Base-by-base conservation (phyloP, 2,888 invertebrate genomes). In the Eupithecia insigniata region DNA sequence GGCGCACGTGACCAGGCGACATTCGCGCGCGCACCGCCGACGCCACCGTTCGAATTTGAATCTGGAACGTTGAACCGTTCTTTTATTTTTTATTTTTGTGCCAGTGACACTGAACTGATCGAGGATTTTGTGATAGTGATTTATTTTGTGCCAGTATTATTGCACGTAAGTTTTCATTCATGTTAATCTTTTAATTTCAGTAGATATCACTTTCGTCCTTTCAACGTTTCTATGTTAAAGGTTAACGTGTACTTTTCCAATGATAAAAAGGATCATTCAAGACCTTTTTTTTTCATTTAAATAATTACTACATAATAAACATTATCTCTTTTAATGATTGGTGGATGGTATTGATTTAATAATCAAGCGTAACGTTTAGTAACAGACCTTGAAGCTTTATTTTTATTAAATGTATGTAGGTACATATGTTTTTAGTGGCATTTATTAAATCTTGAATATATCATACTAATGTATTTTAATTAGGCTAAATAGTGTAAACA, bases 11-110 rank as follows among this genome's bases (percentile, higher is more conserved):
- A 90, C 88, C 85, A 85, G 87, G 81, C 88, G 90, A 88, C 93
- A 93, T 89, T 93, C 93, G 92, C 89, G 93, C 92, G 93, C 91
- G 91, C 88, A 89, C 92, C 88, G 90, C 89, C 89, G 89, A 87
- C 88, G 86, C 83, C 86, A 88, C 88, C 91, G 91, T 90, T 86
- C 90, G 85, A 87, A 85, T 83, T 87, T 85, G 84, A 86, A 87
- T 82, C 76, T 86, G 84, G 87, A 85, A 86, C 90, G 88, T 85
- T 86, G 67, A 86, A 85, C 85, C 87, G 89, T 84, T 86, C 82
- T 75, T 69, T 83, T 85, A 86, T 82, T 79, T 78, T 36, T 83
- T 82, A 83, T 82, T 81, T 82, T 76, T 82, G 92, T 93, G 92
- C 84, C 81, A 87, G 92, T 91, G 92, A 82, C 85, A 87, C 86